These are phyloP conservation scores for Neria commutata DNA, from an alignment of 2,888 invertebrate genomes.

Conservation along the genomic window DNA sequence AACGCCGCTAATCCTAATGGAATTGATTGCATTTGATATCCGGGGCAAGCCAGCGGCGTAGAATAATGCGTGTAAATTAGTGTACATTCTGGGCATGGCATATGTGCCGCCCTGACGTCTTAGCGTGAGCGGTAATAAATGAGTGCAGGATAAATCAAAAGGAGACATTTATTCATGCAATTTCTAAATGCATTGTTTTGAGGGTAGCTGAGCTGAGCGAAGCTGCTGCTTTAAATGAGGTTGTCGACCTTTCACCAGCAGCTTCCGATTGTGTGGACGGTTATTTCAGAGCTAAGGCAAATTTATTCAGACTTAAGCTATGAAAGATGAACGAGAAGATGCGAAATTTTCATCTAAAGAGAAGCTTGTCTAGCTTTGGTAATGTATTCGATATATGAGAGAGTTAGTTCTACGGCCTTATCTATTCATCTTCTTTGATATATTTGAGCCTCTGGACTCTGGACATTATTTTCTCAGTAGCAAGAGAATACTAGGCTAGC, in stretches of 20 bases:
- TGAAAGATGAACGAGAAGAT: too few relatives aligned
- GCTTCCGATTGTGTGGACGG: too few relatives aligned
- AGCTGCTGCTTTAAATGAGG: neutral
- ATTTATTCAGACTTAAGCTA: too few relatives aligned
- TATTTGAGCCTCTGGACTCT: too few relatives aligned
- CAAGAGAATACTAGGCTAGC: too few relatives aligned
- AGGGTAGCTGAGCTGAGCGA: neutral
- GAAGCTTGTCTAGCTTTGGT: too few relatives aligned
- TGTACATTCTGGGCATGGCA: neutral
- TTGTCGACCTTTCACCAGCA: neutral
- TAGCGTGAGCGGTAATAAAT: constrained; percentile 35
- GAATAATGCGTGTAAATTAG: constrained; percentile 43
- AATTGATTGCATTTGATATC: constrained; percentile 45
- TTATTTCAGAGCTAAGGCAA: too few relatives aligned
- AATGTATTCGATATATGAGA: too few relatives aligned
- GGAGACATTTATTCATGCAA: constrained; percentile 51
- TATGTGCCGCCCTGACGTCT: neutral
- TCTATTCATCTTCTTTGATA: too few relatives aligned
- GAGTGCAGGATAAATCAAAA: constrained; percentile 48
- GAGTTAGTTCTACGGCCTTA: too few relatives aligned
- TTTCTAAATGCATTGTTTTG: constrained; percentile 36
- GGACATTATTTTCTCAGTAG: too few relatives aligned
- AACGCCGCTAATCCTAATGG: constrained; percentile 48
- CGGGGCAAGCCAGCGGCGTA: constrained; percentile 36
- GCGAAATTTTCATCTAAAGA: too few relatives aligned